phyloP scores from a whole-genome alignment of 1,140 invertebrate genomes.

The Halesus radiatus region DNA sequence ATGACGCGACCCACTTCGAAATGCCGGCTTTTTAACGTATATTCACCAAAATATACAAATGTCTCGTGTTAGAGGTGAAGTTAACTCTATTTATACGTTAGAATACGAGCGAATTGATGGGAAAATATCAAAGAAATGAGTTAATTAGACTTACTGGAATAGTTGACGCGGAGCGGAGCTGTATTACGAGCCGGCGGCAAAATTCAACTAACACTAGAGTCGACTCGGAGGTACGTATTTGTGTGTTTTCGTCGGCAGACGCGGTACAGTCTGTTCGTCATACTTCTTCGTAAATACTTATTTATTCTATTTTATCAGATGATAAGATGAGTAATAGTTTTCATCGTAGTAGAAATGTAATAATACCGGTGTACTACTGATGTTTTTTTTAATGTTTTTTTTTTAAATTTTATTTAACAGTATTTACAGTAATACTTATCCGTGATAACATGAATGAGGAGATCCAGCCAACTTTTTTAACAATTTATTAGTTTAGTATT shows the following conservation, averaged over 20 bases:
- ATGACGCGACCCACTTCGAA: slow-evolving; percentile 27
- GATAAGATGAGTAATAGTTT: too few relatives aligned
- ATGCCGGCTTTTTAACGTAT: neutral
- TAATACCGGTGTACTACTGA: too few relatives aligned
- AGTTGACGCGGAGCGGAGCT: neutral
- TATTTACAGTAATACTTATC: too few relatives aligned
- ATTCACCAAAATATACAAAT: neutral
- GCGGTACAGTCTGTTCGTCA: neutral
- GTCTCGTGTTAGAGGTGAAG: neutral
- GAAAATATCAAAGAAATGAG: neutral
- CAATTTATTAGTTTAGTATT: too few relatives aligned
- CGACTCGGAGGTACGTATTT: neutral
- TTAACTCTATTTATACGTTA: neutral
- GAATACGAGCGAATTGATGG: neutral
- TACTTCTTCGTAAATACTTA: neutral
- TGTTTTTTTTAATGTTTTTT: too few relatives aligned
- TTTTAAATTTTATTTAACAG: too few relatives aligned
- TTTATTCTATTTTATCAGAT: too few relatives aligned
- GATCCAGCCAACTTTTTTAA: too few relatives aligned
- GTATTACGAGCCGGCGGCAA: neutral
- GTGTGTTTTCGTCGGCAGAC: slow-evolving; percentile 16
- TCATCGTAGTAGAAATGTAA: too few relatives aligned
- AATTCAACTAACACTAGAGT: slow-evolving; percentile 11
- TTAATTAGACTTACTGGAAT: slow-evolving; percentile 21
- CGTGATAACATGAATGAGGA: too few relatives aligned